phyloP scores from a whole-genome alignment of 2,113 vertebrate species.

The Plecturocebus donacophilus region DNA sequence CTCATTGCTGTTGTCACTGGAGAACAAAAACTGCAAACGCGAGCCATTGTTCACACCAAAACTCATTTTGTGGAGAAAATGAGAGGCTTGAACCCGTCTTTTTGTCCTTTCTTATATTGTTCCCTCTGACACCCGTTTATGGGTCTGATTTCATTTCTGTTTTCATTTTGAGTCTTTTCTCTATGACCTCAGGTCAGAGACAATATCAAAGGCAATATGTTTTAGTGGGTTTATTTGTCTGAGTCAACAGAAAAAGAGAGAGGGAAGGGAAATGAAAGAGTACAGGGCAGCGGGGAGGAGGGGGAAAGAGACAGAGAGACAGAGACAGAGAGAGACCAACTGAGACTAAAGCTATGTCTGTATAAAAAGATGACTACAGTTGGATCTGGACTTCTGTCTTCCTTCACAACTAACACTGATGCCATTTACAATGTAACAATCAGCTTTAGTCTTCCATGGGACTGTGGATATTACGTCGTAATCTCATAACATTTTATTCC shows the following conservation, averaged over 20 bases:
- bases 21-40: conserved; percentile 22
- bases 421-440: not conserved
- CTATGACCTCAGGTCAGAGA: conserved; percentile 42
- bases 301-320: fast-evolving
- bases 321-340: not conserved
- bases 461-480: not conserved
- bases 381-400: not conserved
- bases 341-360: not conserved
- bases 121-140: conserved; percentile 4
- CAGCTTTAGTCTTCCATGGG: not conserved
- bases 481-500: not conserved
- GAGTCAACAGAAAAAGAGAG: conserved; percentile 2
- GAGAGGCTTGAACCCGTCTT: not conserved
- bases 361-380: not conserved
- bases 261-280: not conserved
- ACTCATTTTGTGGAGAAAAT: conserved; percentile 56
- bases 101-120: conserved; percentile 49
- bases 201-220: conserved; percentile 51
- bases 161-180: conserved; percentile 63
- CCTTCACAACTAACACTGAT: not conserved
- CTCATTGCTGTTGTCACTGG: not conserved
- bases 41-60: conserved; percentile 37
- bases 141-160: conserved; percentile 54
- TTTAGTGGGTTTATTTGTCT: conserved; percentile 50
- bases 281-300: fast-evolving